Conservation (phyloP, 2,797 vertebrate genomes). For the Scolopax rusticola region DNA sequence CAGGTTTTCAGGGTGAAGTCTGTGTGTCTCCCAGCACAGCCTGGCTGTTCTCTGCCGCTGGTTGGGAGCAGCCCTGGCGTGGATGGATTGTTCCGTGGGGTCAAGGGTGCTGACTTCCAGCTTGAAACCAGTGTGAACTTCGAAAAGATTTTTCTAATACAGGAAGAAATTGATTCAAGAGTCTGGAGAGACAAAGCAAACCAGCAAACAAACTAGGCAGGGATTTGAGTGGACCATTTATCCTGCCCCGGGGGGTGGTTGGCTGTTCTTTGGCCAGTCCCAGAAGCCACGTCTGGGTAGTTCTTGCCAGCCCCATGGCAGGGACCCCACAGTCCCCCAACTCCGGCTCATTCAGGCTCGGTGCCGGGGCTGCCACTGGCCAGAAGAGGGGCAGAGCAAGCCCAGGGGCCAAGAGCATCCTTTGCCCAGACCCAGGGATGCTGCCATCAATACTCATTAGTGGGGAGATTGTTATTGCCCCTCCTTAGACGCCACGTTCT, state of each 20-base stretch:
- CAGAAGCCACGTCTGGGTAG: fast-evolving
- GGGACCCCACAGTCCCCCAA: neutral
- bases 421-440: fast-evolving
- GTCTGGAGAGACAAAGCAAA: neutral
- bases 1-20: neutral
- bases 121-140: neutral
- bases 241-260: neutral
- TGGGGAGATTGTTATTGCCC: neutral
- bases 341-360: fast-evolving
- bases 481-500: neutral
- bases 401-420: neutral
- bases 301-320: neutral
- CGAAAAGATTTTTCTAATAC: neutral
- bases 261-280: fast-evolving
- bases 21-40: fast-evolving
- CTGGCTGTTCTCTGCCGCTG: neutral
- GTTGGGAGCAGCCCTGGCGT: neutral
- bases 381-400: fast-evolving
- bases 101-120: neutral
- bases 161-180: neutral
- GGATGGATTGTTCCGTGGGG: neutral
- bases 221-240: fast-evolving
- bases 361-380: neutral
- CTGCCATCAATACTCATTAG: neutral
- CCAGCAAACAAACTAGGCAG: neutral